Conservation (phyloP, 2,113 vertebrate genomes). For the Bombycilla garrulus region DNA sequence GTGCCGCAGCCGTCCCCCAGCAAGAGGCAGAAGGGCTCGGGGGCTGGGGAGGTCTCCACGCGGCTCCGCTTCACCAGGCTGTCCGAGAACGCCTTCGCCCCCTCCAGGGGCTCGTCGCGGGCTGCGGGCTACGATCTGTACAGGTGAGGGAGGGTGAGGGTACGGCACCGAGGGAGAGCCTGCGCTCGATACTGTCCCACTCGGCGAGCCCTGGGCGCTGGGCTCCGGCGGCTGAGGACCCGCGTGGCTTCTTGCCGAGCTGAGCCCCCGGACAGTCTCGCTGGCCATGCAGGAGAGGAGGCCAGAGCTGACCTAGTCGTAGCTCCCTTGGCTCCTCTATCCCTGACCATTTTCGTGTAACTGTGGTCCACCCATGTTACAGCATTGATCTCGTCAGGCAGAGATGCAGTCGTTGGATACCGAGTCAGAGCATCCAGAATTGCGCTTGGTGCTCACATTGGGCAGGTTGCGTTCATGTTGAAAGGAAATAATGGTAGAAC, state of each 20-base stretch:
- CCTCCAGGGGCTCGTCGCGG: slow-evolving; percentile 82
- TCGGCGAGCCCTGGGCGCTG: too few species aligned
- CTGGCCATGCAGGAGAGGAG: background rate
- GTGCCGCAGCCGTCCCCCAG: slow-evolving; percentile 50
- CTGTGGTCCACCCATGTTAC: background rate
- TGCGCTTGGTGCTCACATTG: background rate
- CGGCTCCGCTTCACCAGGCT: slow-evolving; percentile 83
- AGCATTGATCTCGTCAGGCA: background rate
- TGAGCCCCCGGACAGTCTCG: fast-evolving
- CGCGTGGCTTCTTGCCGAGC: fast-evolving
- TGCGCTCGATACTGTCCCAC: fast-evolving
- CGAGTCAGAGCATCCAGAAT: background rate
- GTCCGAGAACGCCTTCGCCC: slow-evolving; percentile 83
- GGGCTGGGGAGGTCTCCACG: background rate
- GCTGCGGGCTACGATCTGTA: slow-evolving; percentile 93
- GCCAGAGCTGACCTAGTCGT: fast-evolving
- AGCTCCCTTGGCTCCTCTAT: background rate
- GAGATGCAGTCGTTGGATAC: background rate
- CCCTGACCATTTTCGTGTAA: fast-evolving
- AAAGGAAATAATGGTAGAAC: fast-evolving
- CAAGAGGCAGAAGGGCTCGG: slow-evolving; percentile 67
- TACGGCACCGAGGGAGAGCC: fast-evolving
- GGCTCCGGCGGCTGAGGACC: background rate
- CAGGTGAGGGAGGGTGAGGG: slow-evolving; percentile 80
- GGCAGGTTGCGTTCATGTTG: fast-evolving